A percentile compares a stretch with the other conserved stretches of the same genome.
These are phyloP conservation scores for Tricholauxania praeusta DNA, from an alignment of 2,888 invertebrate species.

Conservation along the genomic window DNA sequence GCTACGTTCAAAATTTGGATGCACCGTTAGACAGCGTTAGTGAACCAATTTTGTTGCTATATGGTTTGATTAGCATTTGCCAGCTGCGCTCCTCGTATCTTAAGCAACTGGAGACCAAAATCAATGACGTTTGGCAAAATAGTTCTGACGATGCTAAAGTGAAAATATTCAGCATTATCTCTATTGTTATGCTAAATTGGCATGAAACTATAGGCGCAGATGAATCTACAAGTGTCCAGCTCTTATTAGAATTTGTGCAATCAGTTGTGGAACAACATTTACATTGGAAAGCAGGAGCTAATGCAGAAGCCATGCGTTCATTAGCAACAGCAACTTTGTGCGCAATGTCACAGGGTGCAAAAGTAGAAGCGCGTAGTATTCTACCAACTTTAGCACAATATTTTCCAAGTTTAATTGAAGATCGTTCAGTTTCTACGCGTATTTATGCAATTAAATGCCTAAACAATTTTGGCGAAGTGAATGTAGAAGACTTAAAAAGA, in stretches of 20 bases:
- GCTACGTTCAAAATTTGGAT: slow-evolving; percentile 61
- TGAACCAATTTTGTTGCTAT: slow-evolving; percentile 62
- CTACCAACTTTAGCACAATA: slow-evolving; percentile 56
- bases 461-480: slow-evolving; percentile 57
- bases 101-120: slow-evolving; percentile 53
- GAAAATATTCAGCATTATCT: slow-evolving; percentile 62
- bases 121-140: slow-evolving; percentile 58
- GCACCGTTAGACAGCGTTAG: slow-evolving; percentile 58
- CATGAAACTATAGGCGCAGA: slow-evolving; percentile 51
- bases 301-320: slow-evolving; percentile 64
- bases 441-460: slow-evolving; percentile 64
- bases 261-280: slow-evolving; percentile 61
- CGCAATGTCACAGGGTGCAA: slow-evolving; percentile 61
- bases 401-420: slow-evolving; percentile 63
- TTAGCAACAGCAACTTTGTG: slow-evolving; percentile 65
- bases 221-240: slow-evolving; percentile 51
- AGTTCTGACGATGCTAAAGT: slow-evolving; percentile 62
- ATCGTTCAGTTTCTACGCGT: slow-evolving; percentile 62
- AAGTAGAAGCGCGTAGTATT: slow-evolving; percentile 53
- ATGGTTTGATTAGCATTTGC: slow-evolving; percentile 60
- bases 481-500: slow-evolving; percentile 57
- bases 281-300: slow-evolving; percentile 63
- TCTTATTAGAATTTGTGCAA: slow-evolving; percentile 53
- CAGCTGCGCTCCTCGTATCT: slow-evolving; percentile 58
- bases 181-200: slow-evolving; percentile 62